These are phyloP conservation scores for Stramonita haemastoma DNA, from an alignment of 2,888 invertebrate species.

Conservation along the genomic window DNA sequence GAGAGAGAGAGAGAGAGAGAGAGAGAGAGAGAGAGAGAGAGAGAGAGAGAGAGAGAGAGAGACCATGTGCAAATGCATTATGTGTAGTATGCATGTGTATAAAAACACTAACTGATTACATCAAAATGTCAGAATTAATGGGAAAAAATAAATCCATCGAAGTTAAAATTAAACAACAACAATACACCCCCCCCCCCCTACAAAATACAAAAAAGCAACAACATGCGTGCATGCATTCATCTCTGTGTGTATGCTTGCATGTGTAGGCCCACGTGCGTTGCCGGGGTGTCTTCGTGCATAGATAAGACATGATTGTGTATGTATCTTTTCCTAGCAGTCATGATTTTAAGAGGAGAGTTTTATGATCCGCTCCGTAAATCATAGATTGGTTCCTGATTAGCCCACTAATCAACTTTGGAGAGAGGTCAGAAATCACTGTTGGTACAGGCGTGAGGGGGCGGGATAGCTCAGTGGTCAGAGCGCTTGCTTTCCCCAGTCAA, in stretches of 20 bases:
- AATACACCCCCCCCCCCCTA: no score
- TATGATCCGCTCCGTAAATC: neutral
- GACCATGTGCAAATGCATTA: no score
- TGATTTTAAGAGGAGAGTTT: neutral
- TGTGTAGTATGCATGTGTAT: no score
- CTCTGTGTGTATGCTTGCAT: slow-evolving; percentile 11
- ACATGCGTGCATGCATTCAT: neutral
- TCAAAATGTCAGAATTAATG: no score
- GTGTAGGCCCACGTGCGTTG: slow-evolving; percentile 3
- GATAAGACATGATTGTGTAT: neutral
- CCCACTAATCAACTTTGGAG: neutral
- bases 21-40: no score
- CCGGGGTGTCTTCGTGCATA: neutral
- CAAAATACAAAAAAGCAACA: no score
- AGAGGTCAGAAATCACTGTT: neutral
- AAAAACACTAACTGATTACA: no score
- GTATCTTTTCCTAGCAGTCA: neutral
- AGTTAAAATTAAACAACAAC: no score
- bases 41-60: no score
- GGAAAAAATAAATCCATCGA: no score
- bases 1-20: no score
- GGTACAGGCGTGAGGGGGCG: neutral
- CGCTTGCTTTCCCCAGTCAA: no score
- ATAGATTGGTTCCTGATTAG: neutral
- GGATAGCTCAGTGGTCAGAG: neutral